These are phyloP conservation scores for Olivierus martensii DNA, from an alignment of 1,140 invertebrate genomes.

Conservation along the genomic window DNA sequence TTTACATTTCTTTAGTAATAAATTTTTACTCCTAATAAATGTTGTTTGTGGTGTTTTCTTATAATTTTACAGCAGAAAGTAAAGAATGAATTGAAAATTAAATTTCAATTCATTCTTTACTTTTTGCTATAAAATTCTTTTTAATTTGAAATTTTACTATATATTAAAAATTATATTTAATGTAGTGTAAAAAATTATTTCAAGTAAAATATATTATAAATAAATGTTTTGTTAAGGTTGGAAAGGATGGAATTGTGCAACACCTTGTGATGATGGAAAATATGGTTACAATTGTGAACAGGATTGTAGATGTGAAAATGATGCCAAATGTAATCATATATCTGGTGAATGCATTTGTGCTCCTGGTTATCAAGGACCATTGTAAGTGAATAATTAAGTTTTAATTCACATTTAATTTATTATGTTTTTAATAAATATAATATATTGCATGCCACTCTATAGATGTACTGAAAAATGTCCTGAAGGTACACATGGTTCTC, in stretches of 20 bases:
- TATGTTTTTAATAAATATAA: conserved; percentile 4
- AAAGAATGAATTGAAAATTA: too few species aligned
- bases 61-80: too few species aligned
- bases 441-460: too few species aligned
- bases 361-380: conserved; percentile 58
- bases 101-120: too few species aligned
- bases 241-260: conserved; percentile 51
- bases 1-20: too few species aligned
- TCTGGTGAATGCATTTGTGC: conserved; percentile 66
- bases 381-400: conserved; percentile 41
- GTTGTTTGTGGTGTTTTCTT: too few species aligned
- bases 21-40: too few species aligned
- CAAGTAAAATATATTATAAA: too few species aligned
- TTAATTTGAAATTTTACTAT: background rate
- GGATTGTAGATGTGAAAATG: conserved; percentile 62
- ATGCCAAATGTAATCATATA: conserved; percentile 64
- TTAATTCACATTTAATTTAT: too few species aligned
- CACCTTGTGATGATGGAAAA: conserved; percentile 47
- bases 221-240: conserved; percentile 25
- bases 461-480: conserved; percentile 16
- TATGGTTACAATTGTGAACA: conserved; percentile 70
- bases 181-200: too few species aligned
- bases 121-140: background rate
- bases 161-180: background rate
- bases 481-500: conserved; percentile 9